A percentile compares a stretch with the other conserved stretches of the same genome.
These are phyloP conservation scores for Alsophila aescularia DNA, from an alignment of 2,888 invertebrate genomes.

Conservation along the genomic window DNA sequence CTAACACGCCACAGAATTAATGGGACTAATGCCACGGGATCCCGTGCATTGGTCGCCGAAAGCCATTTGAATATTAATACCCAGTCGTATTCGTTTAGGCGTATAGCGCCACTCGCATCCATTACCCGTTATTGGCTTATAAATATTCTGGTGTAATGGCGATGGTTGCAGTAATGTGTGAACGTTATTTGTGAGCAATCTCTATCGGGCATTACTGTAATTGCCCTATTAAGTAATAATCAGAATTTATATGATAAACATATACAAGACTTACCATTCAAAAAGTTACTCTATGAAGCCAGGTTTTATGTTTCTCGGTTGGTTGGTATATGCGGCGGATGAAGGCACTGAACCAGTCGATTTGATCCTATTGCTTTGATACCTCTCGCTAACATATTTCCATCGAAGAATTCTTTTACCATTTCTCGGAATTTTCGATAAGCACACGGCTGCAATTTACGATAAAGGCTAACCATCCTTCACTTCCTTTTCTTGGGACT, in stretches of 20 bases:
- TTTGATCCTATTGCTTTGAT: conserved; percentile 34
- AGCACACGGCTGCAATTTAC: conserved; percentile 60
- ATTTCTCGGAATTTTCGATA: conserved; percentile 53
- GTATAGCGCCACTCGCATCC: conserved; percentile 60
- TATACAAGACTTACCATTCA: background rate
- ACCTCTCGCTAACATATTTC: conserved; percentile 38
- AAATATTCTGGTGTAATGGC: conserved; percentile 56
- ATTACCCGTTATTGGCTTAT: conserved; percentile 63
- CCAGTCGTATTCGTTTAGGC: conserved; percentile 60
- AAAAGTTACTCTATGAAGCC: no score
- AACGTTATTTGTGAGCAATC: conserved; percentile 40
- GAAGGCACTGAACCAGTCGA: conserved; percentile 13
- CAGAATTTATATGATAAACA: background rate
- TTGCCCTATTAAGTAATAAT: conserved; percentile 4
- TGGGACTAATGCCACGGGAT: conserved; percentile 68
- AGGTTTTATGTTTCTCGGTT: no score
- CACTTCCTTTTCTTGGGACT: conserved; percentile 69
- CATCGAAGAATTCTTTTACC: conserved; percentile 42
- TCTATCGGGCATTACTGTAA: conserved; percentile 12
- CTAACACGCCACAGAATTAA: conserved; percentile 62
- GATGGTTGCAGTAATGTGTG: conserved; percentile 46
- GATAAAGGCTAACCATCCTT: conserved; percentile 70
- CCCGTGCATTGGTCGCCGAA: conserved; percentile 61
- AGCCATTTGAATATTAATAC: conserved; percentile 79
- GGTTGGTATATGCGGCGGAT: background rate